Conservation (phyloP, 2,113 vertebrate genomes). For the Eublepharis macularius region DNA sequence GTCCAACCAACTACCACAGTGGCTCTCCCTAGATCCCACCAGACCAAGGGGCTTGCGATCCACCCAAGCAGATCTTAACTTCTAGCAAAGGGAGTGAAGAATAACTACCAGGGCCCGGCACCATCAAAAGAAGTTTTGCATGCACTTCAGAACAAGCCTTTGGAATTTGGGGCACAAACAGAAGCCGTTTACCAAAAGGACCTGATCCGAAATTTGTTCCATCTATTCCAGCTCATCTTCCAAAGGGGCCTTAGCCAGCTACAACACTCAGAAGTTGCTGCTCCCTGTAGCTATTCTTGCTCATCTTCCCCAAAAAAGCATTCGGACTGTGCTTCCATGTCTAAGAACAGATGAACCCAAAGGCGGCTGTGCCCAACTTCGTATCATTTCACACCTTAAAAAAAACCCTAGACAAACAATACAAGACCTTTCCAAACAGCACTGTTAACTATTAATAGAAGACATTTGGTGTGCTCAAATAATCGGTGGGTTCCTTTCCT, state of each 20-base stretch:
- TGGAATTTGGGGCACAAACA: neutral
- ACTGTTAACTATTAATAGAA: neutral
- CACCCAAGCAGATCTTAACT: neutral
- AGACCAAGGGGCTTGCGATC: neutral
- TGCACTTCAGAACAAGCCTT: neutral
- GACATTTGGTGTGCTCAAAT: neutral
- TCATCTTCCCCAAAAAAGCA: neutral
- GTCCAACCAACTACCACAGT: too few relatives aligned
- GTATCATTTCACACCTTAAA: constrained; percentile 22
- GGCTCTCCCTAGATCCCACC: too few relatives aligned
- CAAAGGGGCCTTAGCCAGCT: neutral
- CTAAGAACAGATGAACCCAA: constrained; percentile 23
- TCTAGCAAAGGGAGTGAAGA: neutral
- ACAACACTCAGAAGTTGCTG: neutral
- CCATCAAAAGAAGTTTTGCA: neutral
- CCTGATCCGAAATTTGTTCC: neutral
- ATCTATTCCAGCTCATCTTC: neutral
- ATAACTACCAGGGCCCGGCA: neutral
- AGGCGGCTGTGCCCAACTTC: constrained; percentile 53
- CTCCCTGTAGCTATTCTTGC: neutral
- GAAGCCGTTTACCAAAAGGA: neutral
- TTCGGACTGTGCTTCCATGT: neutral
- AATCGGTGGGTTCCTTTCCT: neutral
- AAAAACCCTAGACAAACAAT: neutral
- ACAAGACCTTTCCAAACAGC: constrained; percentile 30